Conservation (phyloP, 2,797 vertebrate species). For the Chaunax sp. region DNA sequence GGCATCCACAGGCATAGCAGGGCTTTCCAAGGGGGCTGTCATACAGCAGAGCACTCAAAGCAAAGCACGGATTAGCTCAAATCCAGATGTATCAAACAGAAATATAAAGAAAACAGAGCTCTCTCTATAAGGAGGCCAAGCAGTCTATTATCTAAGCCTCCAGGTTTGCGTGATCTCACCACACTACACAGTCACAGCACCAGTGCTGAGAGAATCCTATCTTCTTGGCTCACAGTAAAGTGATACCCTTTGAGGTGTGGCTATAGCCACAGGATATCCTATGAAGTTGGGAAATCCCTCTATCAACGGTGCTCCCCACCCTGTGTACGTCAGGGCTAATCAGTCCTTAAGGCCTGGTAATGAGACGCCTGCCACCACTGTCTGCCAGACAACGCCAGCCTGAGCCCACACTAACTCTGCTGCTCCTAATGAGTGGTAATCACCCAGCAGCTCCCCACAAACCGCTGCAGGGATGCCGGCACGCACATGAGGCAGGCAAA, state of each 20-base stretch:
- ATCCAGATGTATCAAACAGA: conserved; percentile 63
- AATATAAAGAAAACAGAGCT: conserved; percentile 65
- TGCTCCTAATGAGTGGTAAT: conserved; percentile 83
- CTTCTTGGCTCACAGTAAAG: conserved; percentile 74
- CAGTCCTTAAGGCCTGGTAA: conserved; percentile 79
- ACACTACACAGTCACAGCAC: conserved; percentile 46
- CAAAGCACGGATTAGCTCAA: conserved; percentile 52
- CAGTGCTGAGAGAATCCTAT: conserved; percentile 74
- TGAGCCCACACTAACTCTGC: conserved; percentile 74
- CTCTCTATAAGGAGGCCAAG: conserved; percentile 44
- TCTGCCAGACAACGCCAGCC: conserved; percentile 76
- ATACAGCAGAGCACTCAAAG: conserved; percentile 31
- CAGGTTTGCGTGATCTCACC: conserved; percentile 70
- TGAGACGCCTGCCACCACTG: conserved; percentile 77
- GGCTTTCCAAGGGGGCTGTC: conserved; percentile 23
- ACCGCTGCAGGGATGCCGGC: conserved; percentile 73
- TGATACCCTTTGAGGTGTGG: conserved; percentile 81
- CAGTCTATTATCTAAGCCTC: conserved; percentile 63
- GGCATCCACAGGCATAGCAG: conserved; percentile 59
- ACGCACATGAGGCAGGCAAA: conserved; percentile 65
- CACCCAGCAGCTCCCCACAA: conserved; percentile 79
- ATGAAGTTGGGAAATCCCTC: conserved; percentile 84
- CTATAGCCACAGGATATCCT: conserved; percentile 83
- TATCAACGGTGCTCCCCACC: conserved; percentile 73
- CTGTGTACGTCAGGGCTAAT: conserved; percentile 80